Conservation (phyloP, 2,888 invertebrate genomes). For the Aromia moschata region DNA sequence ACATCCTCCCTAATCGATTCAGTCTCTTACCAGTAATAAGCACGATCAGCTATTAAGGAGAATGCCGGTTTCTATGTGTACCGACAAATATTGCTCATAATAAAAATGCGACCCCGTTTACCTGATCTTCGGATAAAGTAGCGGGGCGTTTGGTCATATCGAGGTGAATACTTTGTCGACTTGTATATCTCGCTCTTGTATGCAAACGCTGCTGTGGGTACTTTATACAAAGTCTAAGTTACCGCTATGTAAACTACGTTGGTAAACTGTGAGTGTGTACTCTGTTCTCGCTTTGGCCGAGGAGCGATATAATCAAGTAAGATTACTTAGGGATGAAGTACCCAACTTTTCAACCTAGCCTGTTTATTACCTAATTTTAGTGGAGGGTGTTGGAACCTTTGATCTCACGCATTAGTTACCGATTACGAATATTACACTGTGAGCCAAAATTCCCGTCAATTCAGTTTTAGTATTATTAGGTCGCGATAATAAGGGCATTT, state of each 20-base stretch:
- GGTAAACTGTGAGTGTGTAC: conserved; percentile 54
- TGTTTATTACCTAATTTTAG: conserved; percentile 55
- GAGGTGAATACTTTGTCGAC: conserved; percentile 51
- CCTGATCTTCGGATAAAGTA: conserved; percentile 10
- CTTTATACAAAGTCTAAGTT: conserved; percentile 56
- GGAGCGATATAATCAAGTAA: conserved; percentile 57
- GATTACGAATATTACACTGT: not conserved
- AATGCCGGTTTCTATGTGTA: too few relatives aligned
- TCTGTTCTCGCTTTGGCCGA: conserved; percentile 48
- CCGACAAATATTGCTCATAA: too few relatives aligned
- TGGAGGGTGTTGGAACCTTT: conserved; percentile 10
- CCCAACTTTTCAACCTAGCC: conserved; percentile 54
- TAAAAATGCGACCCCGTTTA: conserved; percentile 13
- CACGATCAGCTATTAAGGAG: too few relatives aligned
- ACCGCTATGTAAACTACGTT: conserved; percentile 56
- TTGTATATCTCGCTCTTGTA: conserved; percentile 53
- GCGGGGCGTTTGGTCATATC: conserved; percentile 31
- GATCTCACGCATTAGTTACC: conserved; percentile 11
- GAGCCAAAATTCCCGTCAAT: not conserved
- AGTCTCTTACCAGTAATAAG: too few relatives aligned
- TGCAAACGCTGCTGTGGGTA: conserved; percentile 54
- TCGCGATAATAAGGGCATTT: too few relatives aligned
- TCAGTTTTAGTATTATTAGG: too few relatives aligned
- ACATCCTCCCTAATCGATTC: too few relatives aligned
- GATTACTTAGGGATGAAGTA: conserved; percentile 50